Evolutionary conservation across 1,140 invertebrate species (phyloP).

Genomic region (Agrypnia vestita): DNA sequence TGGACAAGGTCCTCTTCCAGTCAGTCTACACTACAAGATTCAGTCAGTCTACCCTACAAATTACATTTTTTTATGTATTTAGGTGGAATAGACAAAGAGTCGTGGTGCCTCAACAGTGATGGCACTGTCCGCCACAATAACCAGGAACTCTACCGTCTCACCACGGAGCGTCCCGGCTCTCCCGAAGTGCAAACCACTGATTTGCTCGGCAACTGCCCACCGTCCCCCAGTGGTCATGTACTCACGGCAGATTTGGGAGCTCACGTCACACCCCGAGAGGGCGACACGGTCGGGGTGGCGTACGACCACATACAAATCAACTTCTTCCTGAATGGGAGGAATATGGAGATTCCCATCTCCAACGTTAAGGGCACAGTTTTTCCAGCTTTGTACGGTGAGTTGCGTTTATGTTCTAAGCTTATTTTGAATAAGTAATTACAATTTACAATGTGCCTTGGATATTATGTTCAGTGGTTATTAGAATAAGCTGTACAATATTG

Average conservation of each 20-base stretch:
- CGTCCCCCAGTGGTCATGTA: conserved; percentile 63
- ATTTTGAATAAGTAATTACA: too few relatives aligned
- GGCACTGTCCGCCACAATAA: conserved; percentile 90
- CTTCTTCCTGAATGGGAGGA: conserved; percentile 95
- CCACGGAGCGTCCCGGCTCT: conserved; percentile 65
- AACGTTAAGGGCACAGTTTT: conserved; percentile 94
- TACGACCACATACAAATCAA: conserved; percentile 98
- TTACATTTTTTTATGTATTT: conserved; percentile 61
- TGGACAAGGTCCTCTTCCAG: too few relatives aligned
- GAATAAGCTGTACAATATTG: too few relatives aligned
- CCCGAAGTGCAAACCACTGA: conserved; percentile 64
- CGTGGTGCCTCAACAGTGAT: conserved; percentile 95
- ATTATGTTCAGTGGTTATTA: too few relatives aligned
- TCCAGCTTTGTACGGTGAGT: conserved; percentile 92
- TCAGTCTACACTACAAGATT: too few relatives aligned
- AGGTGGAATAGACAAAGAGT: conserved; percentile 90
- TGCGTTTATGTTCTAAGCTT: not conserved
- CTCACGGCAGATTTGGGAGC: conserved; percentile 24
- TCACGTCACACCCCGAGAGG: conserved; percentile 83
- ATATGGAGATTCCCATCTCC: conserved; percentile 87
- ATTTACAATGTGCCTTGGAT: too few relatives aligned
- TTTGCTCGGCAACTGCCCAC: conserved; percentile 57
- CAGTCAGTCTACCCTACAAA: too few relatives aligned
- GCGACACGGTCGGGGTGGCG: conserved; percentile 94
- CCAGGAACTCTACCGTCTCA: conserved; percentile 83